Conservation (phyloP, 2,113 vertebrate genomes). For the Noctilio leporinus region DNA sequence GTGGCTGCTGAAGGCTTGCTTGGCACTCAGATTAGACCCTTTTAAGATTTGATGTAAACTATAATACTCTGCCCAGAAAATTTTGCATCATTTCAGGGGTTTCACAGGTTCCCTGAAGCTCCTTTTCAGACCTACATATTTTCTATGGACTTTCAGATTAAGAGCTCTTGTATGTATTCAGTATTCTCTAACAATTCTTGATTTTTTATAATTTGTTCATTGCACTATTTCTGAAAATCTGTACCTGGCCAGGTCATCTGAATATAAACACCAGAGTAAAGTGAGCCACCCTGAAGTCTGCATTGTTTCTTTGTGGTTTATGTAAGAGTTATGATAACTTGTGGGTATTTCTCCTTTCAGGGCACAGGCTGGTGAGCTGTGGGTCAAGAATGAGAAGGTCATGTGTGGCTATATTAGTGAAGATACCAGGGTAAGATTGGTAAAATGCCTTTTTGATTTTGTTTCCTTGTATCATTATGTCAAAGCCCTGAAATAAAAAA, state of each 20-base stretch:
- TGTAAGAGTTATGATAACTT: neutral
- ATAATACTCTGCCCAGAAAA: neutral
- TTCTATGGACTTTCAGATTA: neutral
- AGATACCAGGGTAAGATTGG: conserved; percentile 89
- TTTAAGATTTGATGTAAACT: neutral
- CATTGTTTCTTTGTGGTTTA: neutral
- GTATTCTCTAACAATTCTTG: neutral
- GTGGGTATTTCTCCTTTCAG: conserved; percentile 73
- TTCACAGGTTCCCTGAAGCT: neutral
- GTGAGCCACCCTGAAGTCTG: neutral
- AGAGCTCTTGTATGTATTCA: neutral
- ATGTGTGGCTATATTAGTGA: conserved; percentile 99
- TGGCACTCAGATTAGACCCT: too few species aligned
- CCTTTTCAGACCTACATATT: neutral
- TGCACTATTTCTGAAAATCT: neutral
- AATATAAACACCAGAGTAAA: neutral
- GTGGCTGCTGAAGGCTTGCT: too few species aligned
- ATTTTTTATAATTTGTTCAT: neutral
- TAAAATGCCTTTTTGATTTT: neutral
- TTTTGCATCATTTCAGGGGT: neutral
- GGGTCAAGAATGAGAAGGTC: conserved; percentile 98
- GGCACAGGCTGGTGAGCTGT: conserved; percentile 96
- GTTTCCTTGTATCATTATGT: neutral
- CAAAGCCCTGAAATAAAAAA: neutral
- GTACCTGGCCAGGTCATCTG: neutral